Base-by-base conservation (phyloP, 2,113 vertebrate genomes). In the Turnix velox region DNA sequence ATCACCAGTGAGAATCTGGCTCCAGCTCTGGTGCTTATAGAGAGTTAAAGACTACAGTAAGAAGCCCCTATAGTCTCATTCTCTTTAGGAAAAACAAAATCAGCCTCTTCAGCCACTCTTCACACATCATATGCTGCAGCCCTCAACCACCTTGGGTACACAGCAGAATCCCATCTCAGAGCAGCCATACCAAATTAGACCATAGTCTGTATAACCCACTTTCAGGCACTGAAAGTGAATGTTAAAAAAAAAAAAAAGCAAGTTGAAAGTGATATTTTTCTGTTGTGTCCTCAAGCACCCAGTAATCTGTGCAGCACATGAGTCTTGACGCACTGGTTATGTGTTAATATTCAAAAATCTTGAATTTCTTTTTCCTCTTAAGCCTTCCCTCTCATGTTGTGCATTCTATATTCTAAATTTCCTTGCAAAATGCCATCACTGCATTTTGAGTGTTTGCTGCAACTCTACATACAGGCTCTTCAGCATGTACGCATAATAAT, bases 71-170 rank as follows among this genome's bases (percentile, higher is more conserved):
- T 12, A 77, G 22, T 4, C n/a, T 42, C 3, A 2, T 31, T 14
- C 15, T 73, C 39, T 43, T 87, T 18, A 74, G 31, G 55, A 33
- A 87, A 69, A 91, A 74, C 18, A 18, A 18, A 59, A 54, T 13
- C 27, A 75, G 30, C 20, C 71, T 33, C 43, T 74, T 75, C 46
- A 84, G 69, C 14, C 16, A 63, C 43, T 84, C n/a, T 75, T 82
- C n/a, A 82, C 22, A 49, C 13, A 31, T 46, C 46, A 7, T 28
- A 37, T 25, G 30, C 18, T 84, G 28, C 57, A 91, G n/a, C 5
- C 31, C 37, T n/a, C 1, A 0, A 4, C 3, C 25, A 30, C 52
- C 43, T 30, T 46, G n/a, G 39, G 14, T 19, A n/a, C 5, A 43
- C 18, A 55, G 58, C 33, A 63, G 35, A 75, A 72, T 12, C 81